Percentiles rank a stretch among this genome's conserved stretches.
Conservation (phyloP, 2,113 vertebrate genomes). For the Hyaena hyaena region DNA sequence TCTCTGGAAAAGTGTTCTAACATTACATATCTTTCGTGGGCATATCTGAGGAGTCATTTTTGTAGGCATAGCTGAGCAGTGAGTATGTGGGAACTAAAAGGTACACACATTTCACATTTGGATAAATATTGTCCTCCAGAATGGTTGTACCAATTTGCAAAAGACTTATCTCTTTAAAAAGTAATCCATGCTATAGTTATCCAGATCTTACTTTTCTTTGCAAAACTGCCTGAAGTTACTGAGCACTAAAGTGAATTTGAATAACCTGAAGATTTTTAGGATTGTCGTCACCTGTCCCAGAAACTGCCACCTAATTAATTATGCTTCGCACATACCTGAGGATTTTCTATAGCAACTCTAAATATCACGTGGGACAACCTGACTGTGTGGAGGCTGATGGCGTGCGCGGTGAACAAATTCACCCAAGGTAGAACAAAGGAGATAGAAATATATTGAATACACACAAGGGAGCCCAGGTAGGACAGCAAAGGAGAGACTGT, state of each 20-base stretch:
- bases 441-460: background rate
- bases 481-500: background rate
- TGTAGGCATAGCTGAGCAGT: background rate
- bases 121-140: background rate
- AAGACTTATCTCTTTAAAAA: conserved; percentile 23
- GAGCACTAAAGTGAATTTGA: conserved; percentile 21
- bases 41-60: background rate
- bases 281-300: background rate
- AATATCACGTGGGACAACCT: background rate
- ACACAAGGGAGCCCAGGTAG: background rate
- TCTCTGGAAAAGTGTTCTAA: background rate
- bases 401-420: background rate
- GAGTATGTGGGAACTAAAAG: background rate
- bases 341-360: background rate
- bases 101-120: background rate
- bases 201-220: conserved; percentile 24
- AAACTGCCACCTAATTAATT: background rate
- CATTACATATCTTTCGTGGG: background rate
- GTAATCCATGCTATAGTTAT: conserved; percentile 4
- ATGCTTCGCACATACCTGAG: background rate
- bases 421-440: background rate
- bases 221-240: background rate
- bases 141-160: background rate
- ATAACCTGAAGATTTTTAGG: background rate
- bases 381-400: background rate